Evolutionary conservation across 2,888 invertebrate species (phyloP).

Genomic region (Pimpla rufipes): DNA sequence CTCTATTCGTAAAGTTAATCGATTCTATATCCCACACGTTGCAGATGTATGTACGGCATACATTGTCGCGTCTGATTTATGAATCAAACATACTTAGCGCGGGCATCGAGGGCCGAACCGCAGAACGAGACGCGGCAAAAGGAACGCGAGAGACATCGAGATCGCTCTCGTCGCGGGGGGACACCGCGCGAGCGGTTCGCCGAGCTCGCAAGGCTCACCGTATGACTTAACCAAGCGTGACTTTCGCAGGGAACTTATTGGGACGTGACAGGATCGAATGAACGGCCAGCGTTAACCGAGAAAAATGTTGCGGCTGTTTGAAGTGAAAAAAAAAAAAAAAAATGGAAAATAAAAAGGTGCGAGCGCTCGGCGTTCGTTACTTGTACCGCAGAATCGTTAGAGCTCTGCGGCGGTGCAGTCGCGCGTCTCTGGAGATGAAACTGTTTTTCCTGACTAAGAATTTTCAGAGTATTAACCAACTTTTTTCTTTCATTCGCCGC

Average conservation of each 20-base stretch:
- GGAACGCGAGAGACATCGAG: not conserved
- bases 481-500: not conserved
- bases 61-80: conserved; percentile 20
- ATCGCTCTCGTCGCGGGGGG: conserved; percentile 10
- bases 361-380: conserved; percentile 58
- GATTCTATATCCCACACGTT: conserved; percentile 15
- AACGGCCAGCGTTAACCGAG: conserved; percentile 50
- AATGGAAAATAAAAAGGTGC: conserved; percentile 34
- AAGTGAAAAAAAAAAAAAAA: conserved; percentile 28
- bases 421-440: conserved; percentile 27
- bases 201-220: not conserved
- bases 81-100: conserved; percentile 25
- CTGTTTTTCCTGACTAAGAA: not conserved
- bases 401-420: conserved; percentile 35
- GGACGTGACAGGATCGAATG: conserved; percentile 62
- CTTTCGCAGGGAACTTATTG: conserved; percentile 58
- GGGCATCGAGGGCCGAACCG: conserved; percentile 8
- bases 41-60: not conserved
- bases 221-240: conserved; percentile 53
- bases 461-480: not conserved
- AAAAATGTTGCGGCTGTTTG: conserved; percentile 47
- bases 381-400: conserved; percentile 56
- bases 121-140: conserved; percentile 38
- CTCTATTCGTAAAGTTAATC: conserved; percentile 38
- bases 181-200: not conserved